Evolutionary conservation across 2,113 vertebrate species (phyloP).

Genomic region (Lucifuga dentata): DNA sequence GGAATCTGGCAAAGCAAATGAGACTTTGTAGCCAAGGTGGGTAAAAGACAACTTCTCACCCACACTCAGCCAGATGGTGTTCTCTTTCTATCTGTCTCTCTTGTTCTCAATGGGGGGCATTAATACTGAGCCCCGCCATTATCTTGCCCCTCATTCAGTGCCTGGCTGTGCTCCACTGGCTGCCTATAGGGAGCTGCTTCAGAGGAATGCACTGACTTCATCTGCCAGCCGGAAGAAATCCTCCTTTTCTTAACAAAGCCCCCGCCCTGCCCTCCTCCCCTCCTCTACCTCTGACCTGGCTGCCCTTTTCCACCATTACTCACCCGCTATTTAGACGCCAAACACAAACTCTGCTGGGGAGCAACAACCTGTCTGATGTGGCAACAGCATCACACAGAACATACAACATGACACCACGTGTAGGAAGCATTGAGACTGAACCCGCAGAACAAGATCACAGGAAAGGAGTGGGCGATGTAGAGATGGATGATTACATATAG

Average conservation of each 20-base stretch:
- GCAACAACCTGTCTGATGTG: constrained; percentile 64
- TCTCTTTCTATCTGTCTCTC: constrained; percentile 54
- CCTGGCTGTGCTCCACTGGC: constrained; percentile 71
- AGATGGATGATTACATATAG: constrained; percentile 31
- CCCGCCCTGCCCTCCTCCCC: not conserved
- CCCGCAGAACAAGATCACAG: constrained; percentile 16
- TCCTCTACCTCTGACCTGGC: constrained; percentile 47
- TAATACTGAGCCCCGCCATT: constrained; percentile 57
- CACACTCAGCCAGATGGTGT: constrained; percentile 69
- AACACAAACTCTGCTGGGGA: constrained; percentile 53
- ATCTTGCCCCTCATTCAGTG: constrained; percentile 64
- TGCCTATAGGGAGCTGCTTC: constrained; percentile 66
- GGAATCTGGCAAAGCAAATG: constrained; percentile 50
- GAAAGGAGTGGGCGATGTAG: not conserved
- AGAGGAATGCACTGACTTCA: constrained; percentile 82
- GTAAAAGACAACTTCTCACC: constrained; percentile 59
- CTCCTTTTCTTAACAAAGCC: constrained; percentile 64
- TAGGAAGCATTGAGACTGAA: constrained; percentile 1
- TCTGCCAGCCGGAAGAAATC: constrained; percentile 70
- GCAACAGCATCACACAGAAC: constrained; percentile 57
- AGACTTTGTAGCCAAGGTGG: constrained; percentile 59
- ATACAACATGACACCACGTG: constrained; percentile 27
- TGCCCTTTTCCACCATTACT: constrained; percentile 43
- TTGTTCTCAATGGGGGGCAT: constrained; percentile 62
- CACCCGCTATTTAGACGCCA: constrained; percentile 60